Percentiles rank a stretch among this genome's conserved stretches.
Conservation (phyloP, 2,113 vertebrate genomes). For the Oryzias melastigma region DNA sequence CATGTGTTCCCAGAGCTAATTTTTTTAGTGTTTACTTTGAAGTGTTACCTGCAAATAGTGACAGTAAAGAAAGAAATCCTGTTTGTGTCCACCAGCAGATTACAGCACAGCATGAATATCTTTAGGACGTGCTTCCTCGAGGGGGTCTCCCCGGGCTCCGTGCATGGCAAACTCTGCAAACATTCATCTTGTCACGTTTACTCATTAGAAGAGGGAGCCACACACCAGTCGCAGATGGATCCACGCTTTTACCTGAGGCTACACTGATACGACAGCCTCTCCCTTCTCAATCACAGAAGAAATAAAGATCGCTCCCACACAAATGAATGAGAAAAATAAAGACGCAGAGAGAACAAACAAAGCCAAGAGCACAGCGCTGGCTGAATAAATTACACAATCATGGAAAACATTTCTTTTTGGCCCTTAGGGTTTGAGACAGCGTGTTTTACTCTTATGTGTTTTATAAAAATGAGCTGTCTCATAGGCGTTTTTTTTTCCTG, state of each 20-base stretch:
- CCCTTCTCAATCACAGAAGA: conserved; percentile 47
- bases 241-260: conserved; percentile 38
- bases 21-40: background rate
- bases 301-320: conserved; percentile 48
- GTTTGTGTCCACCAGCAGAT: conserved; percentile 28
- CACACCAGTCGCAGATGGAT: conserved; percentile 54
- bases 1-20: no score
- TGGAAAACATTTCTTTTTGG: conserved; percentile 25
- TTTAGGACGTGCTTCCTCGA: conserved; percentile 14
- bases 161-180: conserved; percentile 27
- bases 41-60: conserved; percentile 13
- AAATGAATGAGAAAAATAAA: conserved; percentile 47
- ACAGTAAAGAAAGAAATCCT: conserved; percentile 5
- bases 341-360: background rate
- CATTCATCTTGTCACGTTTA: conserved; percentile 49
- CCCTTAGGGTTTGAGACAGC: conserved; percentile 21
- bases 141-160: conserved; percentile 17
- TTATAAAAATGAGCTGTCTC: conserved; percentile 16
- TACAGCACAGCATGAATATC: conserved; percentile 8
- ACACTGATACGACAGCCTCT: conserved; percentile 13
- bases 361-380: conserved; percentile 29
- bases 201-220: conserved; percentile 37
- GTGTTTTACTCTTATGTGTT: conserved; percentile 36
- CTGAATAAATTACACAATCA: conserved; percentile 53
- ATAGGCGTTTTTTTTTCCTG: conserved; percentile 14